A percentile compares a stretch with the other conserved stretches of the same genome.
These are phyloP conservation scores for Parazoanthus atlanticus DNA, from an alignment of 92 coral and sea anemone species.

Conservation along the genomic window DNA sequence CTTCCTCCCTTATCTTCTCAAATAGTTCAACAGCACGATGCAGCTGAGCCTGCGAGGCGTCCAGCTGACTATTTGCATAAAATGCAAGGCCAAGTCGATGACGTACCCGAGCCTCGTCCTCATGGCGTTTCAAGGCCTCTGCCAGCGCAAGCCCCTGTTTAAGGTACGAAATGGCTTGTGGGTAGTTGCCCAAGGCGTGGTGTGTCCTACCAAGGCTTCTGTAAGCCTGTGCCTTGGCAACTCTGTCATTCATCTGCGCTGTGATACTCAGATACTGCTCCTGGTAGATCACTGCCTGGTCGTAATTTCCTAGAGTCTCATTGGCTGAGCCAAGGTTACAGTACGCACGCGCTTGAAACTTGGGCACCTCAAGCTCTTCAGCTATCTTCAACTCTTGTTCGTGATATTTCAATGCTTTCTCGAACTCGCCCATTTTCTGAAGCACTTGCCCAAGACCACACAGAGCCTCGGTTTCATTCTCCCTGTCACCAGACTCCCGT, in stretches of 20 bases:
- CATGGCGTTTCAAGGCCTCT: conserved; percentile 75
- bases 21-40: conserved; percentile 84
- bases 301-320: conserved; percentile 83
- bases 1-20: conserved; percentile 89
- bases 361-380: conserved; percentile 67
- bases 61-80: conserved; percentile 83
- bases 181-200: conserved; percentile 79
- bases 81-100: conserved; percentile 88
- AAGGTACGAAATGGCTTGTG: conserved; percentile 90
- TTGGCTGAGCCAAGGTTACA: conserved; percentile 85
- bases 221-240: conserved; percentile 85
- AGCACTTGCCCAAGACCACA: conserved; percentile 92
- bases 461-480: conserved; percentile 82
- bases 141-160: conserved; percentile 87
- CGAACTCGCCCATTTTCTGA: conserved; percentile 94
- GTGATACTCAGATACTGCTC: conserved; percentile 89
- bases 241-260: conserved; percentile 83
- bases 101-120: conserved; percentile 95
- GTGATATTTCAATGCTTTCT: conserved; percentile 84
- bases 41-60: conserved; percentile 81
- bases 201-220: conserved; percentile 88
- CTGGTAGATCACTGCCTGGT: conserved; percentile 87
- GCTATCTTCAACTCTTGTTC: conserved; percentile 87
- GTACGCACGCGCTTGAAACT: conserved; percentile 82
- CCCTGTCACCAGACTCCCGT: conserved; percentile 68